Evolutionary conservation across 2,113 vertebrate species (phyloP), one percentile per base, ranked within the genome.

Genomic region (Brachirus orientalis): DNA sequence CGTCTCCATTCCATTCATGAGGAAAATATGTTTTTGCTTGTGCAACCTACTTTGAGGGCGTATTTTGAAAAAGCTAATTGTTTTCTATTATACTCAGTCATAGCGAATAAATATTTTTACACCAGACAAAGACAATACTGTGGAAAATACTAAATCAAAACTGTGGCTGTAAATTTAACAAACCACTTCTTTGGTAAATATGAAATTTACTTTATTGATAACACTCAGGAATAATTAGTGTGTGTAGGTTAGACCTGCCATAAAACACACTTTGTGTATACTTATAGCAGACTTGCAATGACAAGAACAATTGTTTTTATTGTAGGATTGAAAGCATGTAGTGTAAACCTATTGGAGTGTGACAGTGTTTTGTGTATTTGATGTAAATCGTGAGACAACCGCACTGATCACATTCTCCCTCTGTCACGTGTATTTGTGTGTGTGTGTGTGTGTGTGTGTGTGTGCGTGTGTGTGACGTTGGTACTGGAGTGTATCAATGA

Each of bases 401-500:
- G 38, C 64, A 19, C 35, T 33, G 36, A 63, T 63, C 52, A 71
- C 74, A 67, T 65, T 19, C 64, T 66, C 46, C 19, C 8, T 51
- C 28, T 50, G 47, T 47, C 50, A 60, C 11, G 51, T 14, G 37
- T 76, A 37, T 7, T 17, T 13, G 45, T 48, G 56, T 67, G 48
- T 72, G 46, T 59, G 22, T 57, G 13, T 16, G 48, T 63, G 35
- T n/a, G 68, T 65, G 33, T 37, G 33, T 40, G n/a, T n/a, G n/a
- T n/a, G n/a, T n/a, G 66, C 54, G 55, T 55, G n/a, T 20, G 20
- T 44, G 52, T 37, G 48, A 28, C 63, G 33, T 38, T 18, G 35
- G 13, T 19, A 19, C 61, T 33, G 41, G 48, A 57, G 60, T 76
- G 62, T 77, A 59, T 83, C 69, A 76, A 19, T 77, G 82, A 78